Evolutionary conservation across 2,888 invertebrate genomes (phyloP), one percentile per base, ranked within the genome.

Genomic region (Chorisops tibialis): DNA sequence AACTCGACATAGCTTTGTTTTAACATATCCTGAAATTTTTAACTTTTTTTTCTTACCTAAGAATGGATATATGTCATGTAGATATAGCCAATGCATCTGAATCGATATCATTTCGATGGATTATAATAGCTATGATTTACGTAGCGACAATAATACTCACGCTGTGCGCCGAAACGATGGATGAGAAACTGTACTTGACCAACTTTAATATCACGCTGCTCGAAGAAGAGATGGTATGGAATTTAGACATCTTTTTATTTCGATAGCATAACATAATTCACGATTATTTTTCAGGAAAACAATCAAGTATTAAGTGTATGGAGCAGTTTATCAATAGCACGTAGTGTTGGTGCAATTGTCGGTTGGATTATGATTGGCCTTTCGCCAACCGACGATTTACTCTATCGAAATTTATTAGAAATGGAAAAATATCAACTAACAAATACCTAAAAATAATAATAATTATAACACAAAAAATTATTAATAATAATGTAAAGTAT

Each of bases 291-390:
- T 37, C 14, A 52, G 82, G 73, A 81, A 61, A 79, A 78, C 63
- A 75, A 75, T 66, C 74, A 74, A 64, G 79, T 82, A 61, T 69
- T 81, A 52, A 76, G 74, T 37, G 75, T 79, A 4, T 83, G 83
- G 82, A 82, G 79, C 63, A 80, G 81, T 67, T 69, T 83, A 66
- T 82, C 82, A 48, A 74, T 82, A 61, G 81, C 82, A 68, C 75
- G 83, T 47, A 80, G 82, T 61, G 73, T 81, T 68, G 76, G 81
- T 54, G 82, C 82, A 35, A 79, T 82, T 63, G 72, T 79, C 37
- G 82, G 82, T 22, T 83, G 82, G 82, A 75, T 82, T 47, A 77
- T 82, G 71, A 78, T 83, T 41, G 61, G 82, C 1, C 70, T 82
- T 64, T 79, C 79, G 64, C 79, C 81, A 38, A 74, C 78, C 35